Percentiles rank a stretch among this genome's conserved stretches.
Evolutionary conservation across 2,888 invertebrate species (phyloP).

Genomic region (Ischnus inquisitorius): DNA sequence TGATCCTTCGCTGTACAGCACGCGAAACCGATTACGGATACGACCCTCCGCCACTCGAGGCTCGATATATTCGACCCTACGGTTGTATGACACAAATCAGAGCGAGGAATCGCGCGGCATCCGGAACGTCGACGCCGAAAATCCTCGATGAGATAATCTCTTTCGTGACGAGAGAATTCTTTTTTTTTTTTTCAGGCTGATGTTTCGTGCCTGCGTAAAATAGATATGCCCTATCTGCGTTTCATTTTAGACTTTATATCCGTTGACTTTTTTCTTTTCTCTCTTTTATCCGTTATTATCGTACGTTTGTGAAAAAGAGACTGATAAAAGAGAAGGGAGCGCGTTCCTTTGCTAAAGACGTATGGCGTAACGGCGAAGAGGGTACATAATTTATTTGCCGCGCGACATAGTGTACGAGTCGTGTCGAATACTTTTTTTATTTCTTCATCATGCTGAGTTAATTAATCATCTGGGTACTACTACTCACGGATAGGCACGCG

Average conservation of each 20-base stretch:
- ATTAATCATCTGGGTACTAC: conserved; percentile 28
- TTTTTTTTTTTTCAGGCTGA: conserved; percentile 13
- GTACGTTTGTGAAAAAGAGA: no score
- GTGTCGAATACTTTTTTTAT: conserved; percentile 24
- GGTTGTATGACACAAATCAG: conserved; percentile 34
- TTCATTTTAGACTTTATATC: conserved; percentile 21
- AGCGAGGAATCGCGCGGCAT: conserved; percentile 17
- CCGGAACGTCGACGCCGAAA: conserved; percentile 10
- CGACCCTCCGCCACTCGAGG: no score
- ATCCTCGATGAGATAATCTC: conserved; percentile 18
- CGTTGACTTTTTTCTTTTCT: conserved; percentile 11
- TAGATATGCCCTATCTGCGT: background rate
- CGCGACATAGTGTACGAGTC: background rate
- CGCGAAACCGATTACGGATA: no score
- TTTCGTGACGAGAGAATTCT: conserved; percentile 30
- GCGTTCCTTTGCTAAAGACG: background rate
- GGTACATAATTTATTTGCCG: background rate
- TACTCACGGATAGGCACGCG: background rate
- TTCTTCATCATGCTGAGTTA: conserved; percentile 16
- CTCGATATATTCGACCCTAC: no score
- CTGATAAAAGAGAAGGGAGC: no score
- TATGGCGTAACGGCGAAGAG: background rate
- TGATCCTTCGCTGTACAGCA: no score
- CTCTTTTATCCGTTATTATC: conserved; percentile 9
- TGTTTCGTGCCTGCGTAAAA: conserved; percentile 32